Evolutionary conservation across 2,888 invertebrate species (phyloP), one percentile per base, ranked within the genome.

Genomic region (Ypsolopha scabrella): DNA sequence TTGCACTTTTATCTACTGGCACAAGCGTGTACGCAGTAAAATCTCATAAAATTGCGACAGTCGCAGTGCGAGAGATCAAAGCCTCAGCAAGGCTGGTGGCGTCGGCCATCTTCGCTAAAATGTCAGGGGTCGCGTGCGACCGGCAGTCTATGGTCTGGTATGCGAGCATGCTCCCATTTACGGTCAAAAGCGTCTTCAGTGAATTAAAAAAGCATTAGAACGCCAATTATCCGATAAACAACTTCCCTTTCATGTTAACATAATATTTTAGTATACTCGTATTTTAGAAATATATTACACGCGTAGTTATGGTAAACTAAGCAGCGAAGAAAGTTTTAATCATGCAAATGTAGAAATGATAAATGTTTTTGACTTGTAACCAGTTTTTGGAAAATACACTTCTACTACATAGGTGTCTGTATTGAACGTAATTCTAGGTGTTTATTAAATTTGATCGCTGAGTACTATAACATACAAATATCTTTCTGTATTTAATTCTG

Each of bases 21-120:
- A 65, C 65, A 56, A 63, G 58, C 60, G 65, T 68, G 61, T 64
- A 66, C 63, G 61, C 61, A 69, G 70, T 73, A 75, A 76, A 75
- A 67, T 72, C 62, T 70, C 70, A 75, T 77, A 73, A 77, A 77
- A 75, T 76, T 75, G 68, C 76, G 72, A 70, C 65, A 74, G 72
- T 66, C 61, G 63, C 58, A 63, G 64, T 66, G 62, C 59, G 62
- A 68, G 67, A 77, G 79, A 80, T 80, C 75, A 81, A 72, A 78
- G 75, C 72, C 74, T 75, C 68, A 61, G 65, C 61, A 62, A 64
- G 65, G 69, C 69, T 70, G 73, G 68, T 4, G 24, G 24, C 24
- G 24, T 2, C 71, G 75, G 79, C 72, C 79, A 75, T 82, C 79
- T 73, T 68, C 68, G 61, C 57, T 55, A 55, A 78, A 82, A 81